Base-by-base conservation (phyloP, 2,797 vertebrate genomes). In the Trachops cirrhosus region DNA sequence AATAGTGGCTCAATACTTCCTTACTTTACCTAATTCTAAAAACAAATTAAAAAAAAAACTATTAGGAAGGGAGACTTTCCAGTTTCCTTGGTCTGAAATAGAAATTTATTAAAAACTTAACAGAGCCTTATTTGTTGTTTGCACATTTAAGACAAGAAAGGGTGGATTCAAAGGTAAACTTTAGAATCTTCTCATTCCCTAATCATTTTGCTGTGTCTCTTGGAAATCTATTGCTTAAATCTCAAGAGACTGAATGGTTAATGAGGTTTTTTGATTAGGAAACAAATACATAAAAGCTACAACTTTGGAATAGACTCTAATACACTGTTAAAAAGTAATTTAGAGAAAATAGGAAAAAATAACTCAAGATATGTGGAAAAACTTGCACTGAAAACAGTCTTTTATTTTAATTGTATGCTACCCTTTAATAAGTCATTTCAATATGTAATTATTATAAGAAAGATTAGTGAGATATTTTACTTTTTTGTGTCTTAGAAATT, bases 91-190 rank as follows among this genome's bases (percentile, higher is more conserved):
- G 26, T 75, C 93, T 85, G 48, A 84, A 95, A 85, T 21, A 84
- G 9, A 22, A 93, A 93, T 89, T 86, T 94, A 95, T 95, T 96
- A 37, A 92, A 95, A 68, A 8, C 26, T 80, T 94, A 91, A 78
- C 85, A 57, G 84, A 84, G 21, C 11, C 74, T 34, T 9, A 67
- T 91, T 89, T 73, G 37, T 77, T 77, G 52, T 85, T 96, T 64
- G 41, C 46, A 59, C 37, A 87, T 96, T 85, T 92, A 48, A 88
- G 41, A 85, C 21, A 85, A 74, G 46, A 87, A 96, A 62, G 15
- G 3, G 32, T 82, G 24, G 73, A 57, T 21, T 10, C 1, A 29
- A 46, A 93, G 37, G 24, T 22, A 92, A 93, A 80, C 11, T 95
- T 74, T 24, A 50, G 29, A 46, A 62, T 22, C 1, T 78, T 34